phyloP scores from a whole-genome alignment of 2,113 vertebrate genomes.

The Mirounga angustirostris region DNA sequence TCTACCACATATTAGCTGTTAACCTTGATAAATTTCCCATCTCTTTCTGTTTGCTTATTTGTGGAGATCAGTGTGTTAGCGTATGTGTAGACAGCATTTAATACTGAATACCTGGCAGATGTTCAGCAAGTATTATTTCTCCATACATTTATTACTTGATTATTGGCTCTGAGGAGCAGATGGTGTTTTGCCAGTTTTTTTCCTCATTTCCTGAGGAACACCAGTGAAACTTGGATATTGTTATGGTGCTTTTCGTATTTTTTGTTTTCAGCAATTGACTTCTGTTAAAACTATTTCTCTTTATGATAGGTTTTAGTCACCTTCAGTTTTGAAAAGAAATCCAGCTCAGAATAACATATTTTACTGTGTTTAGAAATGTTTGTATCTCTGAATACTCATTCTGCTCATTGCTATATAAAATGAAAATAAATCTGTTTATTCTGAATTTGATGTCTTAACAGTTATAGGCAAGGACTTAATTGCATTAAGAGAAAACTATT shows the following conservation, averaged over 20 bases:
- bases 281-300: background rate
- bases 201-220: background rate
- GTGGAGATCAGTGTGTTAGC: background rate
- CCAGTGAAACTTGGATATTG: background rate
- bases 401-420: background rate
- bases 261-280: background rate
- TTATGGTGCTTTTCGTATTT: background rate
- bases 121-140: background rate
- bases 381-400: background rate
- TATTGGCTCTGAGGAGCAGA: background rate
- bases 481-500: background rate
- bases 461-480: background rate
- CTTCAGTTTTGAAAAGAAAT: constrained; percentile 18
- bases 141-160: background rate
- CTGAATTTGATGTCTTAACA: background rate
- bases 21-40: background rate
- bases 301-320: background rate
- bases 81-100: background rate
- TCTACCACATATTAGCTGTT: background rate
- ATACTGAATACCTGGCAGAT: background rate
- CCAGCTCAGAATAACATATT: background rate
- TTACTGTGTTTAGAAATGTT: background rate
- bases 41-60: background rate
- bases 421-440: background rate
- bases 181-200: background rate